Evolutionary conservation across 2,113 vertebrate genomes (phyloP), one percentile per base, ranked within the genome.

Genomic region (Halichoeres trimaculatus): DNA sequence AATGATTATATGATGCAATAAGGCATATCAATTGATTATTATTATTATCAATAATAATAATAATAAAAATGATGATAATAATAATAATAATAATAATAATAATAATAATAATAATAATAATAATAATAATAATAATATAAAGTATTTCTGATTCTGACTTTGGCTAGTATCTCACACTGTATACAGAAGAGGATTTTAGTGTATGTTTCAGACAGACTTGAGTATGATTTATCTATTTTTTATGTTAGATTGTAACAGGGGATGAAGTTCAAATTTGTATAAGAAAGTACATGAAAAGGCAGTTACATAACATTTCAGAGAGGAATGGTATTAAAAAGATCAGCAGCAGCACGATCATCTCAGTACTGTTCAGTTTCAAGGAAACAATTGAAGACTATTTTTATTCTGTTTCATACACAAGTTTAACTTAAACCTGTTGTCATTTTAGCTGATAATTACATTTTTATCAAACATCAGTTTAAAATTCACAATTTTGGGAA

Each of bases 171-270:
- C 24, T 62, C 52, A 41, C 36, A 19, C 19, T 61, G 66, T 38
- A 6, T 30, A 45, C 40, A 34, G 54, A 52, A 19, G 41, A 41
- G 13, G 17, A 68, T 70, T 23, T 60, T 62, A 8, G 34, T 64
- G 16, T 54, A 8, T 38, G 36, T 45, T 16, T 48, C 36, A 34
- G 36, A 55, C 26, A 62, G 51, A 59, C 70, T 74, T 62, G 35
- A 41, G 35, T 59, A n/a, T 55, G 24, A 50, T 9, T 24, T 53
- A 16, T 53, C 17, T 68, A 30, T 3, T 30, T 30, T 30, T 43
- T n/a, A 26, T 47, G 60, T 53, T 43, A 61, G 2, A 53, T 20
- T 22, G 22, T 20, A 63, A 23, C 9, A 26, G 6, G 41, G n/a
- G 8, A 57, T 23, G 7, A 4, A 53, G 10, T n/a, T 23, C 10